phyloP scores from a whole-genome alignment of 2,797 vertebrate genomes.

The Champsocephalus esox region DNA sequence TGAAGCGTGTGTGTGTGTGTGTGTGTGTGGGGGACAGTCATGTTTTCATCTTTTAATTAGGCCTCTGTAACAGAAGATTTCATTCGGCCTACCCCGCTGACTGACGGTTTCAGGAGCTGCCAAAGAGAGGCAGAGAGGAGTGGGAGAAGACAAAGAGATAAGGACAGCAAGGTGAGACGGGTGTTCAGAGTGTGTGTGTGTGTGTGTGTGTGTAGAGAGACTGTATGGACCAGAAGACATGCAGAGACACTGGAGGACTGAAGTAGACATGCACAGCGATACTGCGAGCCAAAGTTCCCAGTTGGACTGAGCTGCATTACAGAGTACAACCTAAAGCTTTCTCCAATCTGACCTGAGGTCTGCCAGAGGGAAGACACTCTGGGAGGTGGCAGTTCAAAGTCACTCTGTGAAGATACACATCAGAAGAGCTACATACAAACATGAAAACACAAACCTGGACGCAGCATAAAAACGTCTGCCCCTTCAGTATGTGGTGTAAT shows the following conservation, averaged over 20 bases:
- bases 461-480: constrained; percentile 21
- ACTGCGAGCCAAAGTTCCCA: constrained; percentile 36
- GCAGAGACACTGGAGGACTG: constrained; percentile 5
- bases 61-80: constrained; percentile 13
- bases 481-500: constrained; percentile 4
- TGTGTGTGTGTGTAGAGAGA: neutral
- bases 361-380: constrained; percentile 39
- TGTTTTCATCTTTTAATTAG: constrained; percentile 56
- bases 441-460: constrained; percentile 15
- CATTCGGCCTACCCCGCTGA: neutral
- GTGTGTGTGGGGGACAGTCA: constrained; percentile 11
- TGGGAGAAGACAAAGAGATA: constrained; percentile 39
- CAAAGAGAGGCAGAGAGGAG: constrained; percentile 39
- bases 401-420: constrained; percentile 16
- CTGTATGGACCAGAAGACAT: constrained; percentile 20
- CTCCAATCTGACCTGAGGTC: constrained; percentile 42
- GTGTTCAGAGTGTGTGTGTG: constrained; percentile 30
- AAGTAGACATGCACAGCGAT: constrained; percentile 19
- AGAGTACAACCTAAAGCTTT: constrained; percentile 30
- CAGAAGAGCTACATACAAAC: constrained; percentile 21
- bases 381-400: constrained; percentile 44
- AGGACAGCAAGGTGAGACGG: constrained; percentile 12
- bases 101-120: constrained; percentile 27
- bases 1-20: neutral
- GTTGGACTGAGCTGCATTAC: constrained; percentile 38